phyloP scores from a whole-genome alignment of 2,888 invertebrate genomes.

The Theretra japonica region DNA sequence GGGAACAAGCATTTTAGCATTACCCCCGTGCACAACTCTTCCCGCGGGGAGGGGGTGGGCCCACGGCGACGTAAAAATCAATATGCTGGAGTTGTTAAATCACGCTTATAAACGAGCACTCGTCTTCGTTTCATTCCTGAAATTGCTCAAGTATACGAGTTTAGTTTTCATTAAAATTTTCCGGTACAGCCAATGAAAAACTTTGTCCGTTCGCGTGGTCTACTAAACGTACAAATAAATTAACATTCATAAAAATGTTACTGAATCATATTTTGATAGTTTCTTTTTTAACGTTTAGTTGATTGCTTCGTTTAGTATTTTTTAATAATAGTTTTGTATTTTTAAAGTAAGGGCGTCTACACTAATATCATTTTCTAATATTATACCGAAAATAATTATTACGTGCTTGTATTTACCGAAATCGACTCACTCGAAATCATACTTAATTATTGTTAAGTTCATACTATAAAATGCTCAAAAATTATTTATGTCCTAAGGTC shows the following conservation, averaged over 20 bases:
- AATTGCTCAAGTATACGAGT: constrained; percentile 73
- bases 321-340: no score
- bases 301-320: no score
- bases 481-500: no score
- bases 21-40: constrained; percentile 85
- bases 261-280: neutral
- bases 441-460: no score
- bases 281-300: neutral
- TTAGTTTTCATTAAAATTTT: constrained; percentile 58
- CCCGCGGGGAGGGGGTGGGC: constrained; percentile 82
- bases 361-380: no score
- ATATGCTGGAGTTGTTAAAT: constrained; percentile 91
- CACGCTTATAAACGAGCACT: constrained; percentile 87
- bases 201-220: neutral
- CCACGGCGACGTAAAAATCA: constrained; percentile 86
- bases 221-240: neutral
- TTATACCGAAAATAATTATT: no score
- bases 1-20: constrained; percentile 86
- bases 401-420: no score
- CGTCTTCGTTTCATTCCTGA: constrained; percentile 85
- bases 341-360: no score
- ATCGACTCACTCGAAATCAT: no score
- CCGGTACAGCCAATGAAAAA: constrained; percentile 32
- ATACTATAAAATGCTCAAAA: no score
- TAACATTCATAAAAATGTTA: neutral